Evolutionary conservation across 1,140 invertebrate species (phyloP), one percentile per base, ranked within the genome.

Genomic region (Drosophila watanabei): DNA sequence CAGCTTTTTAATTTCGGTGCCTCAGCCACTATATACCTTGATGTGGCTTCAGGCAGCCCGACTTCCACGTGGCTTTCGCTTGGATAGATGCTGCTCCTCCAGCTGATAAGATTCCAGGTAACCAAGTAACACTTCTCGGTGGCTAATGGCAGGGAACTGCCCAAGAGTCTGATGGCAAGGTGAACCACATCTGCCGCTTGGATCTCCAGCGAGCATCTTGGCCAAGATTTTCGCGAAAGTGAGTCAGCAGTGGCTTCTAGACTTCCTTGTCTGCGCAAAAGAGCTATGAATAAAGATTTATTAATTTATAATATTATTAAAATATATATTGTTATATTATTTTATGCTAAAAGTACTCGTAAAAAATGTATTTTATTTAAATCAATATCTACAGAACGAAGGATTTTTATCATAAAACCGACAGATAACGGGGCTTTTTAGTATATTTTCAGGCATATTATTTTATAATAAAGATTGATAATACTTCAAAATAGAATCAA

Each of bases 1-100:
- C 68, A 73, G 68, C 41, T 56, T 64, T 75, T 75, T 75, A 75
- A 56, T 75, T 75, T 57, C n/a, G 51, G 41, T 39, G 59, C 41
- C 24, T 14, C 6, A 56, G 48, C 24, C 10, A 0, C 16, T 7
- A 45, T 10, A 49, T 58, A 70, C 52, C 37, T 58, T 33, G 32
- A 61, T 10, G 14, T 33, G 28, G 20, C 20, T 37, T 28, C 46
- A 45, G 58, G 63, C 30, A 41, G 28, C 14, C 4, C 14, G 3
- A 16, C 30, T 66, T 16, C 1, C 32, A 37, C 32, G 48, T 68
- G 32, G 59, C 45, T 48, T 64, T 66, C 32, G 24, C 48, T 49
- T 0, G 24, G 24, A 13, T 46, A 10, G 10, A 7, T 24, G 45
- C 18, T 20, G 7, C 20, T 24, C 2, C 43, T n/a, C 3, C 7